Conservation (phyloP, 1,140 invertebrate genomes). For the Caenorhabditis brenneri region DNA sequence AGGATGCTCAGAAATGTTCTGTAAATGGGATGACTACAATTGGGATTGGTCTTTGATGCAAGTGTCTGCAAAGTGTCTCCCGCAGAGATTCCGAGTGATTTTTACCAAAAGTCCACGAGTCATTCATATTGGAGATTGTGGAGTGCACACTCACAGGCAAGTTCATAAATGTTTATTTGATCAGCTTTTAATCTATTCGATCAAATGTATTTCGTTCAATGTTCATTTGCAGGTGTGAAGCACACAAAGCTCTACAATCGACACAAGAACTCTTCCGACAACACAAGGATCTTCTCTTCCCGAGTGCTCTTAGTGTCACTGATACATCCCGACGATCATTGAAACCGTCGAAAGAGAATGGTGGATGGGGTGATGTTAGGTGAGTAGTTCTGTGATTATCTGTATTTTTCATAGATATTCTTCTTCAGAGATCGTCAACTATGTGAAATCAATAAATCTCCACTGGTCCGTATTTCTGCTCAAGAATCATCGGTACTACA, state of each 20-base stretch:
- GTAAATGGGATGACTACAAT: conserved; percentile 97
- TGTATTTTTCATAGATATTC: not conserved
- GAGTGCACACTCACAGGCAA: conserved; percentile 68
- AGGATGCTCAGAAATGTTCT: conserved; percentile 83
- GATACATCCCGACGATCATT: conserved; percentile 76
- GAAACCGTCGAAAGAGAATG: conserved; percentile 89
- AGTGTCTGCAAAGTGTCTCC: conserved; percentile 80
- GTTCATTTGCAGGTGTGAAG: conserved; percentile 44
- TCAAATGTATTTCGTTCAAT: not conserved
- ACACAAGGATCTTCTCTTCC: conserved; percentile 80
- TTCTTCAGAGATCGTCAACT: not conserved
- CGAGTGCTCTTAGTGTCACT: conserved; percentile 78
- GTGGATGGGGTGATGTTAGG: conserved; percentile 79
- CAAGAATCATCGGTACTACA: not conserved
- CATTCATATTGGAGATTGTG: conserved; percentile 95
- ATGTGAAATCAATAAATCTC: conserved; percentile 18
- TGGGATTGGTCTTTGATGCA: conserved; percentile 98
- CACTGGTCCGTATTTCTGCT: not conserved
- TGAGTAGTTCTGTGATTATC: not conserved
- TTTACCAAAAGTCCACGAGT: conserved; percentile 76
- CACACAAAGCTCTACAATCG: conserved; percentile 76
- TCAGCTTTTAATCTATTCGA: not conserved
- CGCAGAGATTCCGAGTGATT: conserved; percentile 72
- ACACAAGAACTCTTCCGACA: conserved; percentile 75
- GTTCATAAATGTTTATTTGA: conserved; percentile 70